Percentiles rank a stretch among this genome's conserved stretches.
phyloP scores from a whole-genome alignment of 2,888 invertebrate genomes.

The Hedya salicella region DNA sequence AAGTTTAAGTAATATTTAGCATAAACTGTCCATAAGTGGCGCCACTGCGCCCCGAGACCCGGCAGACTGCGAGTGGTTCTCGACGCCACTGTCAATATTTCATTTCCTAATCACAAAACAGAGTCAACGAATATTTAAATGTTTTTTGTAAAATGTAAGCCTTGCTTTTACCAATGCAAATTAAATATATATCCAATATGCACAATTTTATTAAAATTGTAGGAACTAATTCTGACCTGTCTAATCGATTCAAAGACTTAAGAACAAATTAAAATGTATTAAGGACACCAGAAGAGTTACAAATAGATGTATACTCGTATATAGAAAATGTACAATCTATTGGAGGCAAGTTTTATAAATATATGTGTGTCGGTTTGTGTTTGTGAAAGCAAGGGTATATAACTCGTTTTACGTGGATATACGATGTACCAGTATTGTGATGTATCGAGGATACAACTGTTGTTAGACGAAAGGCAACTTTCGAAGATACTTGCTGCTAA shows the following conservation, averaged over 20 bases:
- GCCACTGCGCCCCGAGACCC: constrained; percentile 51
- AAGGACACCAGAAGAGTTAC: too few species aligned
- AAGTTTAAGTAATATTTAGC: constrained; percentile 83
- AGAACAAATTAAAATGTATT: too few species aligned
- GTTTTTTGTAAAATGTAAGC: constrained; percentile 61
- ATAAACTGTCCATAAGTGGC: constrained; percentile 82
- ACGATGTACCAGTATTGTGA: constrained; percentile 47
- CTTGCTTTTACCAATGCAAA: constrained; percentile 2
- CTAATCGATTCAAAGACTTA: too few species aligned
- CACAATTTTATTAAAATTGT: constrained; percentile 17
- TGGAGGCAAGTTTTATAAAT: too few species aligned
- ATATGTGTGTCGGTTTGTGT: constrained; percentile 38
- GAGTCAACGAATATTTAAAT: constrained; percentile 83
- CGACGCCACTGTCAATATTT: constrained; percentile 44
- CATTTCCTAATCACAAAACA: constrained; percentile 76
- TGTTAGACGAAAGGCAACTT: constrained; percentile 23
- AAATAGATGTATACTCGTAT: too few species aligned
- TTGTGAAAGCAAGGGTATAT: constrained; percentile 3
- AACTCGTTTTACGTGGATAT: constrained; percentile 51
- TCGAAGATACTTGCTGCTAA: constrained; percentile 36
- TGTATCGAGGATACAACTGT: constrained; percentile 35
- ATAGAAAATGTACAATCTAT: too few species aligned
- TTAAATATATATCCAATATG: not conserved
- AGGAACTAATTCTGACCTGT: constrained; percentile 35
- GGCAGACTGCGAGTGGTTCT: constrained; percentile 22